Evolutionary conservation across 2,113 vertebrate genomes (phyloP).

Genomic region (Eira barbara): DNA sequence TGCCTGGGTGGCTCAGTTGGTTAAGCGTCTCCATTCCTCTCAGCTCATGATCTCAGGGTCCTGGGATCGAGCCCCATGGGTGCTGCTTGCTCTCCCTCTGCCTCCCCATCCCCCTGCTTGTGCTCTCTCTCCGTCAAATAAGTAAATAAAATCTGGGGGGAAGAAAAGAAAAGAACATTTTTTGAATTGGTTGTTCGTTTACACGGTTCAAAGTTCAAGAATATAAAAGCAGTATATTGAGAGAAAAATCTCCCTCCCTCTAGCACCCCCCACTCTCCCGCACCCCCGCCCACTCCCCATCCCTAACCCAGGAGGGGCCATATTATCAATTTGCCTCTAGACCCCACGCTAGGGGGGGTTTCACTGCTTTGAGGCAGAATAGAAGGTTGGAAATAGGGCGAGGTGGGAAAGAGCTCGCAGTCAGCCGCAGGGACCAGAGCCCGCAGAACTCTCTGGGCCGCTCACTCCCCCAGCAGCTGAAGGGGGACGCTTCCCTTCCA

Average conservation of each 20-base stretch:
- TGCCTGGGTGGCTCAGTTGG: too few relatives aligned
- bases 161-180: not conserved
- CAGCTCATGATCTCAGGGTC: too few relatives aligned
- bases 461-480: not conserved
- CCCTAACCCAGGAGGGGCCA: not conserved
- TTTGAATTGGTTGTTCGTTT: not conserved
- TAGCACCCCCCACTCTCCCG: not conserved
- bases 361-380: not conserved
- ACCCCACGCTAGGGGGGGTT: not conserved
- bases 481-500: not conserved
- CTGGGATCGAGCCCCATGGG: too few relatives aligned
- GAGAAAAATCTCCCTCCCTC: not conserved
- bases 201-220: not conserved
- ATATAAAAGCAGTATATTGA: not conserved
- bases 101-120: too few relatives aligned
- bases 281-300: fast-evolving
- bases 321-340: not conserved
- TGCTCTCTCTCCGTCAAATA: too few relatives aligned
- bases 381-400: not conserved
- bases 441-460: not conserved
- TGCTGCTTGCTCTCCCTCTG: too few relatives aligned
- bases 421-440: not conserved
- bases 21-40: too few relatives aligned
- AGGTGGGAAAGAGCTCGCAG: not conserved
- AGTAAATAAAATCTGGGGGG: too few relatives aligned